These are phyloP conservation scores for Physella acuta DNA, from an alignment of 1,140 invertebrate species.

Conservation along the genomic window DNA sequence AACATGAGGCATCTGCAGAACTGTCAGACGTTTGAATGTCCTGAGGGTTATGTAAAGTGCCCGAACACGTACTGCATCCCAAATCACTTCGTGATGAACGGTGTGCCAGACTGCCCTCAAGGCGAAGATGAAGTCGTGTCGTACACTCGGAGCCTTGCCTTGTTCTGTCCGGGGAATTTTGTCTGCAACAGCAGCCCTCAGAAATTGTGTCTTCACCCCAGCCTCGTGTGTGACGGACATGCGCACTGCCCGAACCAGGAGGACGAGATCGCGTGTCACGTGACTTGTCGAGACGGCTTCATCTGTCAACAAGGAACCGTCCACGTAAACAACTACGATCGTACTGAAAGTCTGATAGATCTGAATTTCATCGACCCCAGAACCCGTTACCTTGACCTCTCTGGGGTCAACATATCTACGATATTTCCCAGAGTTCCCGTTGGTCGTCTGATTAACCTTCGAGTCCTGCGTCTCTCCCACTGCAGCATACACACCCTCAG, in stretches of 20 bases:
- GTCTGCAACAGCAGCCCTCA: not conserved
- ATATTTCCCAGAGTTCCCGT: not conserved
- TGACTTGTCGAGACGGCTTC: slow-evolving; percentile 6
- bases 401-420: not conserved
- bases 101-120: not conserved
- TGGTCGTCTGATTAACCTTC: not conserved
- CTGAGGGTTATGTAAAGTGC: slow-evolving; percentile 10
- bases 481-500: not conserved
- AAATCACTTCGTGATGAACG: not conserved
- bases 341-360: not conserved
- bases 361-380: slow-evolving; percentile 4
- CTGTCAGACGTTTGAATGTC: slow-evolving; percentile 8
- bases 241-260: slow-evolving; percentile 7
- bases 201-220: not conserved
- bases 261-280: slow-evolving; percentile 9
- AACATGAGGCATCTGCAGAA: slow-evolving; percentile 14
- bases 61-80: slow-evolving; percentile 13
- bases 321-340: not conserved
- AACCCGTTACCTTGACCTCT: slow-evolving; percentile 7
- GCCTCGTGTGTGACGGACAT: slow-evolving; percentile 5
- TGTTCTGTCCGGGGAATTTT: slow-evolving; percentile 6
- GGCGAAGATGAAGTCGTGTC: slow-evolving; percentile 2
- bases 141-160: not conserved
- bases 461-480: not conserved
- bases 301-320: not conserved